Evolutionary conservation across 2,888 invertebrate genomes (phyloP).

Genomic region (Schizotus pectinicornis): DNA sequence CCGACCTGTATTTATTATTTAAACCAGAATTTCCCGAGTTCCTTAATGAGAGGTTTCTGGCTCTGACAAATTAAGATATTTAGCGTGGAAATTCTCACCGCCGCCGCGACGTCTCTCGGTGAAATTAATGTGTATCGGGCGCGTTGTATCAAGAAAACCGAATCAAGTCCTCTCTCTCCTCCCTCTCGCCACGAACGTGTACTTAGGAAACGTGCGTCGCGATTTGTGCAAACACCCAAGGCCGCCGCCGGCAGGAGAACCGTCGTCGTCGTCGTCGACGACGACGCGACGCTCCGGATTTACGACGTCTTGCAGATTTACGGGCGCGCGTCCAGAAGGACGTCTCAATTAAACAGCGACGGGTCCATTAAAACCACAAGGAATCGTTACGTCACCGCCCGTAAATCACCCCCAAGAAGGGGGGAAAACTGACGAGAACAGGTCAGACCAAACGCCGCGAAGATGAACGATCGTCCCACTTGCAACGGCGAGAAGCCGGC

Average conservation of each 20-base stretch:
- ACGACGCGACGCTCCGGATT: conserved; percentile 29
- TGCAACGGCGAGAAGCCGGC: no score
- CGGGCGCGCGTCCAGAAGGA: conserved; percentile 41
- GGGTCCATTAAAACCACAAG: conserved; percentile 43
- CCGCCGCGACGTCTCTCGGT: conserved; percentile 16
- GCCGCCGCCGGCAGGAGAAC: background rate
- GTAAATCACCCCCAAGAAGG: no score
- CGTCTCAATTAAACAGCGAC: conserved; percentile 51
- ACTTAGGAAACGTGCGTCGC: conserved; percentile 24
- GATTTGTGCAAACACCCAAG: conserved; percentile 32
- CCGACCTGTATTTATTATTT: conserved; percentile 18
- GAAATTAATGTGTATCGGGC: conserved; percentile 33
- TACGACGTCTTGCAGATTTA: conserved; percentile 45
- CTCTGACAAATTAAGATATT: conserved; percentile 39
- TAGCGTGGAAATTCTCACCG: conserved; percentile 33
- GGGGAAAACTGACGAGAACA: no score
- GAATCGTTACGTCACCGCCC: no score
- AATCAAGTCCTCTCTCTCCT: background rate
- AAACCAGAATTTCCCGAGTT: conserved; percentile 3
- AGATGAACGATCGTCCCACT: no score
- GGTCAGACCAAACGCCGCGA: no score
- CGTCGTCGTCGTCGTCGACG: conserved; percentile 27
- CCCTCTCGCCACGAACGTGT: conserved; percentile 4
- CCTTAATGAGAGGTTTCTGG: conserved; percentile 14
- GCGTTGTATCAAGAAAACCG: conserved; percentile 34